Percentiles rank a stretch among this genome's conserved stretches.
phyloP scores from a whole-genome alignment of 1,140 invertebrate species.

The Delia radicum region DNA sequence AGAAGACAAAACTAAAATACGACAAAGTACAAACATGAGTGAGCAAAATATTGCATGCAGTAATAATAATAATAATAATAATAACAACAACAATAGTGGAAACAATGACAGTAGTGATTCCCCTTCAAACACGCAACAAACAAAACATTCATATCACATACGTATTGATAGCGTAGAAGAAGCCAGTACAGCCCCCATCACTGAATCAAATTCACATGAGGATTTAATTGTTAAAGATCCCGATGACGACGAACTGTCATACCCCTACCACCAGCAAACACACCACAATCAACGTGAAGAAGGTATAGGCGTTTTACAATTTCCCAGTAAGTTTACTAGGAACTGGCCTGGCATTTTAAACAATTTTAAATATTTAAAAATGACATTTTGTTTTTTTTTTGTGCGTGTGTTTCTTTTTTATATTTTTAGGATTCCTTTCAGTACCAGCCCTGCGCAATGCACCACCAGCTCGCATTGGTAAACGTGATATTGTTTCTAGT shows the following conservation, averaged over 20 bases:
- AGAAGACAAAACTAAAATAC: no score
- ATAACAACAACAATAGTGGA: background rate
- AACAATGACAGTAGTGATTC: background rate
- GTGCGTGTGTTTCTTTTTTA: background rate
- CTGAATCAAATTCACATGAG: slow-evolving; percentile 45
- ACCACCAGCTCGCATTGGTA: slow-evolving; percentile 28
- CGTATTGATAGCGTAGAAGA: slow-evolving; percentile 49
- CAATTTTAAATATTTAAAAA: background rate
- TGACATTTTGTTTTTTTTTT: background rate
- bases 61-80: background rate
- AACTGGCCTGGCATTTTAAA: background rate
- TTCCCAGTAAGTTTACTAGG: background rate
- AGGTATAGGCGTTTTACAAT: slow-evolving; percentile 39
- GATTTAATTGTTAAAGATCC: slow-evolving; percentile 41
- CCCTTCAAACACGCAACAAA: background rate
- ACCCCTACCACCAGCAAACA: slow-evolving; percentile 27
- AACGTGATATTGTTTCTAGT: slow-evolving; percentile 46
- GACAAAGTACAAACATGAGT: slow-evolving; percentile 8
- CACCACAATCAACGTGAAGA: background rate
- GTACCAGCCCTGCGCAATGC: slow-evolving; percentile 45
- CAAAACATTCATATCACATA: slow-evolving; percentile 39
- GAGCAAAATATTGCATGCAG: background rate
- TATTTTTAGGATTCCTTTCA: slow-evolving; percentile 44
- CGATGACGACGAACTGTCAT: slow-evolving; percentile 35
- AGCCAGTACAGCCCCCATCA: slow-evolving; percentile 48